A percentile compares a stretch with the other conserved stretches of the same genome.
Evolutionary conservation across 2,113 vertebrate genomes (phyloP).

Genomic region (Oryzias javanicus): DNA sequence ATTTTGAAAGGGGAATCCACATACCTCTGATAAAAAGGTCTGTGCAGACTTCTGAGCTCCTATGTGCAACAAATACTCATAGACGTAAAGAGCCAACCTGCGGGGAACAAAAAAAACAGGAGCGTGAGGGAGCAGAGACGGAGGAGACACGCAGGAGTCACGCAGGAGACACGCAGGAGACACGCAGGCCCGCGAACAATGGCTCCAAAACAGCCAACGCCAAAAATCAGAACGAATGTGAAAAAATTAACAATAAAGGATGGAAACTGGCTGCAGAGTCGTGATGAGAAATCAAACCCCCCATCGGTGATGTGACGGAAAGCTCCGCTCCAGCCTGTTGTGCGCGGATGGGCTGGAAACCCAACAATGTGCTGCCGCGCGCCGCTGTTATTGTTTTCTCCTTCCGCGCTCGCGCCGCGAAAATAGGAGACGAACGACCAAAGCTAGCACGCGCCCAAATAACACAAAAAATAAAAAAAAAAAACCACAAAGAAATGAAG

Average conservation of each 20-base stretch:
- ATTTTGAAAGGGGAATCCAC: conserved; percentile 11
- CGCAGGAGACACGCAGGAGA: conserved; percentile 41
- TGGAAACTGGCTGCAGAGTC: neutral
- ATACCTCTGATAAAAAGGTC: conserved; percentile 97
- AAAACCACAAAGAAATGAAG: conserved; percentile 2
- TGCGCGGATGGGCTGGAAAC: conserved; percentile 57
- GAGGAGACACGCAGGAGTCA: conserved; percentile 41
- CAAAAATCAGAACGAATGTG: conserved; percentile 23
- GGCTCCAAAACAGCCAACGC: conserved; percentile 65
- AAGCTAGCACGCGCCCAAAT: conserved; percentile 12
- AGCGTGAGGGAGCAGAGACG: conserved; percentile 1
- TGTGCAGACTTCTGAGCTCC: conserved; percentile 98
- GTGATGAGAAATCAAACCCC: neutral
- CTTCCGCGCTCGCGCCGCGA: conserved; percentile 27
- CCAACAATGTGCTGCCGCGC: conserved; percentile 61
- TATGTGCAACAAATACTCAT: conserved; percentile 96
- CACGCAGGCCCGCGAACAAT: conserved; percentile 68
- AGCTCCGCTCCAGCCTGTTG: conserved; percentile 11
- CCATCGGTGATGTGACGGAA: neutral
- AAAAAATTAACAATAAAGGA: conserved; percentile 8
- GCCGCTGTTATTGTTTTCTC: conserved; percentile 71
- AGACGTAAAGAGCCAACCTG: conserved; percentile 95
- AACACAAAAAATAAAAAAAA: neutral
- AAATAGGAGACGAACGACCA: conserved; percentile 17
- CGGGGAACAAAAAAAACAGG: conserved; percentile 13